Conservation (phyloP, 2,888 invertebrate genomes). For the Zelleria hepariella region DNA sequence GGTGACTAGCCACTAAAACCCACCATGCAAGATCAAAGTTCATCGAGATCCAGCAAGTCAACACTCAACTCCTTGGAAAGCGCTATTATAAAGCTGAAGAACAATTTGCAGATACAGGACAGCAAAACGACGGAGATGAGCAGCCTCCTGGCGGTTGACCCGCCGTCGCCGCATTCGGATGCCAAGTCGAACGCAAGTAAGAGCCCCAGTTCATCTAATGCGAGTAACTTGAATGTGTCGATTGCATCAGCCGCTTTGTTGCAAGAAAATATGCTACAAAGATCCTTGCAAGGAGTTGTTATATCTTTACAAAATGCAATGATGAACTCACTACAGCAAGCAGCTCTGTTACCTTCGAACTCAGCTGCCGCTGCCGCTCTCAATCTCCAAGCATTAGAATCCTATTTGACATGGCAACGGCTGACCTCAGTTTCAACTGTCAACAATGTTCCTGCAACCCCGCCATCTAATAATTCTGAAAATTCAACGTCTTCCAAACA, state of each 20-base stretch:
- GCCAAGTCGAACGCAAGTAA: slow-evolving; percentile 57
- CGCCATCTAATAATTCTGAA: slow-evolving; percentile 41
- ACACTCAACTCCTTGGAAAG: slow-evolving; percentile 66
- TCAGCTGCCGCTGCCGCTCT: slow-evolving; percentile 88
- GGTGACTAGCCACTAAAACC: slow-evolving; percentile 18
- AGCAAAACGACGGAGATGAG: slow-evolving; percentile 55
- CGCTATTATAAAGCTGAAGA: slow-evolving; percentile 67
- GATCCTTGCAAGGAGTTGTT: slow-evolving; percentile 84
- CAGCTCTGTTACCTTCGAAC: slow-evolving; percentile 84
- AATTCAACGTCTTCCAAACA: slow-evolving; percentile 68
- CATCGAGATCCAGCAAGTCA: slow-evolving; percentile 56
- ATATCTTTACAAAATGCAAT: slow-evolving; percentile 87
- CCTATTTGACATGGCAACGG: slow-evolving; percentile 86
- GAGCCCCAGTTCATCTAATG: slow-evolving; percentile 48
- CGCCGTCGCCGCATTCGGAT: slow-evolving; percentile 46
- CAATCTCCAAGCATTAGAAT: slow-evolving; percentile 88
- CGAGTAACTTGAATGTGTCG: slow-evolving; percentile 56
- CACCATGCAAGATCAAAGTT: slow-evolving; percentile 68
- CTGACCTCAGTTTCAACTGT: slow-evolving; percentile 79
- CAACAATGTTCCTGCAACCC: slow-evolving; percentile 35
- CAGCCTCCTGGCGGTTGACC: slow-evolving; percentile 43
- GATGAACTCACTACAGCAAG: slow-evolving; percentile 87
- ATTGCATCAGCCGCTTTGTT: slow-evolving; percentile 74
- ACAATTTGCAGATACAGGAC: slow-evolving; percentile 68
- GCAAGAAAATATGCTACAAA: slow-evolving; percentile 77